Base-by-base conservation (phyloP, 1,140 invertebrate species). In the Drosophila hydei region DNA sequence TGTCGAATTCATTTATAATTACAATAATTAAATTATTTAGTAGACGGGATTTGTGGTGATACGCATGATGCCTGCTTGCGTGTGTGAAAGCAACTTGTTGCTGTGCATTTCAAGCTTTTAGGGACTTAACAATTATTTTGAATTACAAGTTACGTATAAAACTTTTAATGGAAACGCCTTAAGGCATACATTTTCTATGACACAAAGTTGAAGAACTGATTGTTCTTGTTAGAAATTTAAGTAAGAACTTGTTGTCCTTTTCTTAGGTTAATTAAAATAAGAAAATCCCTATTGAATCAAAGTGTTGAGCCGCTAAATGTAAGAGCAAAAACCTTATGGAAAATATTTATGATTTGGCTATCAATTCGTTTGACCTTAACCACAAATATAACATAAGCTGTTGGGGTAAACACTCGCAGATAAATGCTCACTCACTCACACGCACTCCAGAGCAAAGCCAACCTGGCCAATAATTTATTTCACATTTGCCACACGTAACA, bases 11-110 rank as follows among this genome's bases (percentile, higher is more conserved):
- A 43, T 38, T 73, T 67, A 67, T 77, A 75, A 83, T 83, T 83
- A 78, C 73, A 70, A 79, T 84, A 80, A 87, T 61, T 73, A 74
- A 62, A 68, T 84, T 72, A 77, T 76, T 73, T 33, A 65, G 72
- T 76, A 64, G 79, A 72, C 75, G 33, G 30, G 4, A 43, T 33
- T 9, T 23, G 6, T 16, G 12, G 9, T 21, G 8, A 16, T 11
- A 18, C 11, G 5, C 14, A 56, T 23, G 60, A 33, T 42, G 30
- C 23, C 33, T 50, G 51, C n/a, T 33, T 61, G n/a, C 12, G 16
- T 16, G n/a, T n/a, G 23, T 8, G 23, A 14, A 27, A 11, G 4
- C 9, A 11, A 61, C 33, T 68, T 56, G 51, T 61, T 71, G 51
- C 42, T 38, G n/a, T 23, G 21, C 11, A 1, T 16, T 1, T 7